A percentile compares a stretch with the other conserved stretches of the same genome.
Conservation (phyloP, 2,797 vertebrate species). For the Sebastes alutus region DNA sequence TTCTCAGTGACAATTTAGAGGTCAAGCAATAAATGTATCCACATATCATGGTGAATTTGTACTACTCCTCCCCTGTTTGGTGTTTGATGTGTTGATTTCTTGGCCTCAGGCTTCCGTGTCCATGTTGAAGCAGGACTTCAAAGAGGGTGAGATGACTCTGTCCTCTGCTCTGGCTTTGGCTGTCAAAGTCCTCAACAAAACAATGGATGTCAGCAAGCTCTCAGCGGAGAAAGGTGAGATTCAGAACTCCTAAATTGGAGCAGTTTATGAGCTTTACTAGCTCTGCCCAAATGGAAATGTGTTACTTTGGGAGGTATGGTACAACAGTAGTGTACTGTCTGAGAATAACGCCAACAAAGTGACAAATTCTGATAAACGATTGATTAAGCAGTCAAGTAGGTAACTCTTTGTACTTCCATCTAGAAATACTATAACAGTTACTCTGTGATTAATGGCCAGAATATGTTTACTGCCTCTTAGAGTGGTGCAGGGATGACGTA, state of each 20-base stretch:
- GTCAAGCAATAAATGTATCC: background rate
- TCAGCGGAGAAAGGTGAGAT: conserved; percentile 96
- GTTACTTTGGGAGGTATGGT: background rate
- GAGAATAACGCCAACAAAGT: background rate
- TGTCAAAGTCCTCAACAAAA: conserved; percentile 98
- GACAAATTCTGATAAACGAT: background rate
- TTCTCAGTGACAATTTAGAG: background rate
- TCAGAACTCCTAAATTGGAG: background rate
- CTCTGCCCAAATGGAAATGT: background rate
- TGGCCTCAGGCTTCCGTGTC: conserved; percentile 92
- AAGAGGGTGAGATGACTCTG: conserved; percentile 96
- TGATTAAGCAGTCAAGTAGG: background rate
- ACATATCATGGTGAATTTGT: background rate
- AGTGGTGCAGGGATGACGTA: no score
- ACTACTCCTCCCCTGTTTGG: background rate
- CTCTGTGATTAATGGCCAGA: background rate
- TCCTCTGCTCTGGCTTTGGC: conserved; percentile 93
- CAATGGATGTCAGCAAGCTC: conserved; percentile 99
- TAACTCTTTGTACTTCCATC: background rate
- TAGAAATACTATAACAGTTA: background rate
- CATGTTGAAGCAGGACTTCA: conserved; percentile 99
- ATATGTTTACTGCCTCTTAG: background rate
- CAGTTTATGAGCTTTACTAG: background rate
- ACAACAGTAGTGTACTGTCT: background rate
- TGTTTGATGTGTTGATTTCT: background rate